Evolutionary conservation across 2,888 invertebrate species (phyloP).

Genomic region (Sinotaia quadrata): DNA sequence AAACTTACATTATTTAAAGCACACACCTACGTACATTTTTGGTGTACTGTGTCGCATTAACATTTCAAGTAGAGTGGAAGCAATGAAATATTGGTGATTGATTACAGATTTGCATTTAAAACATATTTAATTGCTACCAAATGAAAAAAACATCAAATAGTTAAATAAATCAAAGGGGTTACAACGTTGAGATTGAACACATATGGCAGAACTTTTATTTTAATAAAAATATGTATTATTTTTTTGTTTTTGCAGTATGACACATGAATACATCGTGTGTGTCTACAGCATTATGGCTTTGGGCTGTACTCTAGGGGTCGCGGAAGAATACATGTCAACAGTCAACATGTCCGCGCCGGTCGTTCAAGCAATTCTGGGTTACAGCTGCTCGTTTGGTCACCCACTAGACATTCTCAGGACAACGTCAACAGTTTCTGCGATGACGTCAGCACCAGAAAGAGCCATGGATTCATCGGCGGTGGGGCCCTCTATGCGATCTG

Average conservation of each 20-base stretch:
- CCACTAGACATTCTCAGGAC: conserved; percentile 40
- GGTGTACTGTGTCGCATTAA: too few relatives aligned
- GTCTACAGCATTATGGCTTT: conserved; percentile 57
- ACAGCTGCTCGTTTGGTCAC: conserved; percentile 39
- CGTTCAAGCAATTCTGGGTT: conserved; percentile 35
- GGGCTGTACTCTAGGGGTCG: conserved; percentile 57
- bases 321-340: conserved; percentile 54
- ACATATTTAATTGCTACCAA: too few relatives aligned
- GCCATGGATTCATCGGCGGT: conserved; percentile 4
- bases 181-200: background rate
- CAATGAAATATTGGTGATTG: too few relatives aligned
- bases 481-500: conserved; percentile 5
- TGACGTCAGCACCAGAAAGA: conserved; percentile 22
- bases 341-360: conserved; percentile 50
- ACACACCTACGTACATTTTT: too few relatives aligned
- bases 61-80: too few relatives aligned
- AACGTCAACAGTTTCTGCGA: conserved; percentile 27
- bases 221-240: too few relatives aligned
- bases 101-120: too few relatives aligned
- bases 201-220: background rate
- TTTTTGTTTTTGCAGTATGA: conserved; percentile 42
- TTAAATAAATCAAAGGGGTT: background rate
- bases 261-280: conserved; percentile 58
- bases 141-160: background rate
- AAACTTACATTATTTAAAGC: too few relatives aligned